A percentile compares a stretch with the other conserved stretches of the same genome.
These are phyloP conservation scores for Australoheros scitulus DNA, from an alignment of 2,113 vertebrate species.

Conservation along the genomic window DNA sequence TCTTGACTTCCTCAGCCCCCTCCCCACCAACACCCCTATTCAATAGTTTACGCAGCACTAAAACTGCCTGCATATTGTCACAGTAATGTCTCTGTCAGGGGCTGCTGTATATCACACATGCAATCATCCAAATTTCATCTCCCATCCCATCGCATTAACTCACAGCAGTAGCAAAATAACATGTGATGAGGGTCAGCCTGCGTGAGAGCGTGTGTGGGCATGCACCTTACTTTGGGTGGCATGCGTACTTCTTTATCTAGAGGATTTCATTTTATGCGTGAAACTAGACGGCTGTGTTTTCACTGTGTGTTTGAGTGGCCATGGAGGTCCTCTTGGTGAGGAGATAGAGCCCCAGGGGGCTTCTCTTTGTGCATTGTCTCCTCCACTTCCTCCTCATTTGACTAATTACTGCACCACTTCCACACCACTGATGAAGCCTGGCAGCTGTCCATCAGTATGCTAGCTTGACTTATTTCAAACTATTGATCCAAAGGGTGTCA, in stretches of 20 bases:
- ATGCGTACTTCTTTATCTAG: conserved; percentile 15
- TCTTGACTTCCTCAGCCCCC: conserved; percentile 26
- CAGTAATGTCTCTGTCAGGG: conserved; percentile 44
- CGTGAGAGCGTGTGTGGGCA: conserved; percentile 8
- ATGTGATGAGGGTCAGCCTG: conserved; percentile 1
- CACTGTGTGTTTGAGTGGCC: conserved; percentile 44
- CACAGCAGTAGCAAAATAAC: conserved; percentile 33
- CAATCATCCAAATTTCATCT: conserved; percentile 55
- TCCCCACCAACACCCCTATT: background rate
- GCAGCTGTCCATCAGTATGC: conserved; percentile 74
- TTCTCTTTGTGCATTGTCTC: conserved; percentile 49
- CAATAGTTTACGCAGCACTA: conserved; percentile 36
- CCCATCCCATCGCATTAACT: conserved; percentile 44
- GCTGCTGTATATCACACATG: conserved; percentile 42
- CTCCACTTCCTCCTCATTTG: conserved; percentile 70
- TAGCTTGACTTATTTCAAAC: conserved; percentile 20
- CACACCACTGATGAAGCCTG: conserved; percentile 72
- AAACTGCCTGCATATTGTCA: conserved; percentile 55
- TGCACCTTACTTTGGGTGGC: conserved; percentile 1
- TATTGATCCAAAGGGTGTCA: conserved; percentile 32
- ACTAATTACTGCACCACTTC: conserved; percentile 76
- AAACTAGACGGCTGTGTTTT: conserved; percentile 10
- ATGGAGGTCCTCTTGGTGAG: conserved; percentile 55
- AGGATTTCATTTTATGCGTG: conserved; percentile 37
- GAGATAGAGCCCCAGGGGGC: conserved; percentile 59